Conservation (phyloP, 2,888 invertebrate species). For the Tenthredo mesomela region DNA sequence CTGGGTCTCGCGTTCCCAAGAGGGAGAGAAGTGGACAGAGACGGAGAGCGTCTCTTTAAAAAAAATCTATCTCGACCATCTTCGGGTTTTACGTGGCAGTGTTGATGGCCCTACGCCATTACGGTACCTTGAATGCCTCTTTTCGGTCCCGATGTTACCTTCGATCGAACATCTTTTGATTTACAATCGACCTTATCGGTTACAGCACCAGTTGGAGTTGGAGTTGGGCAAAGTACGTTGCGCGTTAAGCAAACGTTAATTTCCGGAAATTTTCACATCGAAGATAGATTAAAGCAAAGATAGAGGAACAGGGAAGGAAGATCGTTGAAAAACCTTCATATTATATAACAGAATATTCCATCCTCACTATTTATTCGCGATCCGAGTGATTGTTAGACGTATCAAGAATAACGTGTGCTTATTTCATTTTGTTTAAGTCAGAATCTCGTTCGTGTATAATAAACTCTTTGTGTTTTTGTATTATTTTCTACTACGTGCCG, state of each 20-base stretch:
- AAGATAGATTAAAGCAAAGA: conserved; percentile 21
- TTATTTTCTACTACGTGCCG: not conserved
- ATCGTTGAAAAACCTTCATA: not conserved
- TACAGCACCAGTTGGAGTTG: not conserved
- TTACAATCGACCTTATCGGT: conserved; percentile 37
- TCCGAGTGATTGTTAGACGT: not conserved
- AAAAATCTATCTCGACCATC: conserved; percentile 41
- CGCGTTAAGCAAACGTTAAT: conserved; percentile 36
- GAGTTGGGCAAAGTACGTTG: conserved; percentile 39
- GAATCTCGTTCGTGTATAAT: not conserved
- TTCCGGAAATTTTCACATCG: conserved; percentile 37
- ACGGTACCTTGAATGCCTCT: conserved; percentile 21
- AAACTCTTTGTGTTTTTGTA: not conserved
- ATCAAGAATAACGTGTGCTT: no score
- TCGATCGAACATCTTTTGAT: conserved; percentile 38
- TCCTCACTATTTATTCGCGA: not conserved
- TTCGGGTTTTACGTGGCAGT: conserved; percentile 8
- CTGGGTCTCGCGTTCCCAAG: not conserved
- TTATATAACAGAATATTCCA: not conserved
- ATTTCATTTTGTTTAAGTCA: not conserved
- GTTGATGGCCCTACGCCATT: conserved; percentile 38
- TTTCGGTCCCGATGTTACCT: not conserved
- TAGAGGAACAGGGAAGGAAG: not conserved
- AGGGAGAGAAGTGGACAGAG: not conserved
- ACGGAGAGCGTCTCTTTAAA: conserved; percentile 20